Base-by-base conservation (phyloP, 2,888 invertebrate genomes). In the Crossocerus cetratus region DNA sequence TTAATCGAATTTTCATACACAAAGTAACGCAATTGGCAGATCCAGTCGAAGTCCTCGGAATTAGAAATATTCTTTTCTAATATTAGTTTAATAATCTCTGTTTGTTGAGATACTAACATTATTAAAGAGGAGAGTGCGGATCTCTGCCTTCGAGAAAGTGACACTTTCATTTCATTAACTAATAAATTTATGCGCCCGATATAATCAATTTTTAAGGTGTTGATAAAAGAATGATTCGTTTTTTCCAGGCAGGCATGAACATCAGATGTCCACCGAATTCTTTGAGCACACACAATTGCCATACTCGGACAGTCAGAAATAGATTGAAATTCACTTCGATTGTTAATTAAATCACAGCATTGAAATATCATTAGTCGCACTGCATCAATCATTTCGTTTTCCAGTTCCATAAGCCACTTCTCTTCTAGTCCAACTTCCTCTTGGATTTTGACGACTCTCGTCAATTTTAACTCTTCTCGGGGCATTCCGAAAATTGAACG, bases 181-280 rank as follows among this genome's bases (percentile, higher is more conserved):
- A 94, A 92, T 18, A 92, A 91, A 14, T 16, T 61, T 53, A 72
- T 22, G 2, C 54, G 56, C 21, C 90, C 90, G 18, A 94, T 87
- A 80, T 94, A 93, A 11, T 84, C 85, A n/a, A 86, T 86, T 2
- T 93, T 90, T 78, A 92, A 92, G 11, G 90, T 89, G 23, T 86
- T 83, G 76, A 94, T 89, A 0, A 91, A 89, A 60, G 83, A 80
- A 1, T 86, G 76, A 2, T 90, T 87, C 1, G 83, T 84, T 14
- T 85, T 78, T 4, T 72, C 55, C 16, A 93, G 91, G 44, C 91
- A 91, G 14, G 90, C 89, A 62, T 94, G 93, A 16, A 94, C 92
- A 78, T 93, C 92, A 0, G 90, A 86, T 0, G 95, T 94, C 95
- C 95, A 95, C 81, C 92, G 93, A 56, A 94, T 92, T 87, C 93